Conservation (phyloP, 2,113 vertebrate species). For the Orientallactaga bullata region DNA sequence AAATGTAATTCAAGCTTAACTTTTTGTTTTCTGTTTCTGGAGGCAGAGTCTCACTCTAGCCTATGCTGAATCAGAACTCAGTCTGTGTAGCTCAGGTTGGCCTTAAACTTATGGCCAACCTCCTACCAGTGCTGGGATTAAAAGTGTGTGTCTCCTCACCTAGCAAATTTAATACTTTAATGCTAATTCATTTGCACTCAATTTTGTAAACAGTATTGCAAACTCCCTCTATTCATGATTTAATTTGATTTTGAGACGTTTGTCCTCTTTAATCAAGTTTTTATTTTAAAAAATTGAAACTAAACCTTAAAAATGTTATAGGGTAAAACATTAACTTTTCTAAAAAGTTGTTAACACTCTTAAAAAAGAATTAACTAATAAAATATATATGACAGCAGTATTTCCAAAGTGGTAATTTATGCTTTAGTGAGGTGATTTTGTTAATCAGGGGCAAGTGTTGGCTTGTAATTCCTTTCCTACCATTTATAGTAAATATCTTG, state of each 20-base stretch:
- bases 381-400: not conserved
- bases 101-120: no score
- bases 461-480: conserved; percentile 37
- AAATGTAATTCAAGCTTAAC: conserved; percentile 35
- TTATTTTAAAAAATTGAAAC: conserved; percentile 40
- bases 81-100: no score
- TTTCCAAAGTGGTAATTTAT: conserved; percentile 20
- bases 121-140: no score
- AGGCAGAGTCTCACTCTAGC: no score
- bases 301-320: conserved; percentile 15
- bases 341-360: conserved; percentile 3
- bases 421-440: conserved; percentile 42
- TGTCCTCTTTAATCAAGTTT: conserved; percentile 40
- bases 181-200: not conserved
- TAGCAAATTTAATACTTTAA: conserved; percentile 14
- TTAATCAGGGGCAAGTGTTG: conserved; percentile 5
- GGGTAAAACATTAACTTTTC: conserved; percentile 33
- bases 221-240: not conserved
- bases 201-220: not conserved
- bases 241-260: conserved; percentile 52
- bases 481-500: conserved; percentile 28
- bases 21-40: not conserved
- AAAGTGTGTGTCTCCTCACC: no score
- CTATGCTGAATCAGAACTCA: no score
- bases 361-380: conserved; percentile 31